These are phyloP conservation scores for Gonocerus acuteangulatus DNA, from an alignment of 2,888 invertebrate genomes.

Conservation along the genomic window DNA sequence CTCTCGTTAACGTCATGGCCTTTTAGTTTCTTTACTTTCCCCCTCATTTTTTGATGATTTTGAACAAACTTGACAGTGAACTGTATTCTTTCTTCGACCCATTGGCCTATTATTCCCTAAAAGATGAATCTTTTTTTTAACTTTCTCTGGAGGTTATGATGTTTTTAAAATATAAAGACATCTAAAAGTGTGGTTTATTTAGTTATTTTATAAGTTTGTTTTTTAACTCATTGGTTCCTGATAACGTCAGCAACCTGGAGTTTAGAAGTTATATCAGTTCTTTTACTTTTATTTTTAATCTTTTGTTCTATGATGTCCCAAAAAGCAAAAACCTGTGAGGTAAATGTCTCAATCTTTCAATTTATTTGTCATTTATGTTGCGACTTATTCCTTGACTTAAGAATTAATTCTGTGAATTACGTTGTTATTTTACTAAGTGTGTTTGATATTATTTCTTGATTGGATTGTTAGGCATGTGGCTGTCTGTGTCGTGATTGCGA, in stretches of 20 bases:
- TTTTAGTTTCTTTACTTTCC: not conserved
- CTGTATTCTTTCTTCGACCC: not conserved
- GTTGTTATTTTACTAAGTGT: not conserved
- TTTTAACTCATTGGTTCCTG: no score
- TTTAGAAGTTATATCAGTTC: not conserved
- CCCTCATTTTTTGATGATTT: not conserved
- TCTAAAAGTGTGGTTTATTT: no score
- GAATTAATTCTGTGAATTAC: not conserved
- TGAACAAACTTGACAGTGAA: not conserved
- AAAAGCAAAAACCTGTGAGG: conserved; percentile 36
- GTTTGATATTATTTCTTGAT: not conserved
- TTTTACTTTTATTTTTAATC: conserved; percentile 22
- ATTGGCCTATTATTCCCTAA: not conserved
- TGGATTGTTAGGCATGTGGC: conserved; percentile 51
- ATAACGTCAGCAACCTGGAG: conserved; percentile 12
- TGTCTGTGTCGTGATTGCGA: conserved; percentile 52
- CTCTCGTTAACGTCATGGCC: not conserved
- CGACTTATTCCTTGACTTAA: not conserved
- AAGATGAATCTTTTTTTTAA: not conserved
- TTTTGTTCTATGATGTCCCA: conserved; percentile 41
- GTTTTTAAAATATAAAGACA: not conserved
- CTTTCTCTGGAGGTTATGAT: not conserved
- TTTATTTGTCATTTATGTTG: not conserved
- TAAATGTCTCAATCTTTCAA: conserved; percentile 26
- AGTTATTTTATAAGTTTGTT: no score